Evolutionary conservation across 2,888 invertebrate genomes (phyloP), one percentile per base, ranked within the genome.

Genomic region (Lordiphosa andalusiaca): DNA sequence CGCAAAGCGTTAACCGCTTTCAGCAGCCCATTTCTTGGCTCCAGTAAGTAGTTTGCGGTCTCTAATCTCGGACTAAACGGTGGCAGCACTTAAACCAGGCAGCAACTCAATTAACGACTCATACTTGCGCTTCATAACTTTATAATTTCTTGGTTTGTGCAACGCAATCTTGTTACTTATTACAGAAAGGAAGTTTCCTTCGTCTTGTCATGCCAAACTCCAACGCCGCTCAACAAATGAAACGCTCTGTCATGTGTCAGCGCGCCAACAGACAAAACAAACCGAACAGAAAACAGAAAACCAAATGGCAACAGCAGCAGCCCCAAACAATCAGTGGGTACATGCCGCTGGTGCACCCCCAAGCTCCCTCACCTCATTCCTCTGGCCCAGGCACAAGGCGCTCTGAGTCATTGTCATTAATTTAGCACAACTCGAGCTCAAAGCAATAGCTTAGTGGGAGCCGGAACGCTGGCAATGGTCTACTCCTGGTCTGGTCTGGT

Each of bases 181-280:
- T n/a, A n/a, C n/a, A n/a, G n/a, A 55, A 44, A 60, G 67, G 58
- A 55, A 41, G 76, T 70, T 70, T 83, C 80, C 80, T 64, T 53
- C 25, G 6, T 25, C 69, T 64, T 51, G 72, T 77, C 77, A 75
- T 75, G 80, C 64, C 44, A 51, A 55, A 65, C 62, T 58, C 53
- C 67, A 51, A 38, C 42, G 55, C 65, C 71, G 49, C 60, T 66
- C 74, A 71, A 83, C 77, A 78, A 80, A 84, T 80, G 84, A 84
- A 80, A 77, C 74, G 78, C 81, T 80, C 77, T 81, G 78, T 84
- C 78, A 80, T 80, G 84, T 80, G 84, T 84, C 81, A 84, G 84
- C 65, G 84, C 65, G 84, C 66, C 62, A 66, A 59, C 76, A 69
- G 57, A 55, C 62, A 59, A 60, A 51, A 30, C 57, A 65, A 30